Conservation (phyloP, 2,113 vertebrate species). For the Mixornis gularis region DNA sequence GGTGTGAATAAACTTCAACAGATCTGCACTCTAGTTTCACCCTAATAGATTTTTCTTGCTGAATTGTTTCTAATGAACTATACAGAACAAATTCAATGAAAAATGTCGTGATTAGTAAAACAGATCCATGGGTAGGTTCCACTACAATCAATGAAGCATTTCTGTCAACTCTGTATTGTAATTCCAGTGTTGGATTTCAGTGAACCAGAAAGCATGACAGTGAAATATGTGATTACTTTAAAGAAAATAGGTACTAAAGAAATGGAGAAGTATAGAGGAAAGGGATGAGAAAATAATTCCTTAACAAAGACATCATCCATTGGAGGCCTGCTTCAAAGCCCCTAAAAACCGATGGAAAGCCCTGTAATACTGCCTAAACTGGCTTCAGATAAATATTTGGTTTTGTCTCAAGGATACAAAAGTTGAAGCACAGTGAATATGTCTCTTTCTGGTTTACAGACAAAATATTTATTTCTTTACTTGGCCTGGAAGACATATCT, state of each 20-base stretch:
- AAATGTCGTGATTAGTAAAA: background rate
- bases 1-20: background rate
- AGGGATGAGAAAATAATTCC: background rate
- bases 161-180: background rate
- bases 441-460: background rate
- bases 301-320: background rate
- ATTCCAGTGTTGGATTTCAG: background rate
- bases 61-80: background rate
- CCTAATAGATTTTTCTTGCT: background rate
- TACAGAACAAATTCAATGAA: background rate
- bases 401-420: background rate
- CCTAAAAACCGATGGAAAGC: background rate
- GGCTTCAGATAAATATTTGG: background rate
- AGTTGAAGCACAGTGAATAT: background rate
- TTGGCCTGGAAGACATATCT: background rate
- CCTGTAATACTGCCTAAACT: background rate
- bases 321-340: background rate
- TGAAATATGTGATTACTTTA: background rate
- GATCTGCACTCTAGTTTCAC: background rate
- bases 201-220: background rate
- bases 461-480: background rate
- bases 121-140: background rate
- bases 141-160: background rate
- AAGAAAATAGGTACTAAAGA: background rate
- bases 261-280: background rate